Percentiles rank a stretch among this genome's conserved stretches.
Evolutionary conservation across 2,113 vertebrate species (phyloP).

Genomic region (Zeus faber): DNA sequence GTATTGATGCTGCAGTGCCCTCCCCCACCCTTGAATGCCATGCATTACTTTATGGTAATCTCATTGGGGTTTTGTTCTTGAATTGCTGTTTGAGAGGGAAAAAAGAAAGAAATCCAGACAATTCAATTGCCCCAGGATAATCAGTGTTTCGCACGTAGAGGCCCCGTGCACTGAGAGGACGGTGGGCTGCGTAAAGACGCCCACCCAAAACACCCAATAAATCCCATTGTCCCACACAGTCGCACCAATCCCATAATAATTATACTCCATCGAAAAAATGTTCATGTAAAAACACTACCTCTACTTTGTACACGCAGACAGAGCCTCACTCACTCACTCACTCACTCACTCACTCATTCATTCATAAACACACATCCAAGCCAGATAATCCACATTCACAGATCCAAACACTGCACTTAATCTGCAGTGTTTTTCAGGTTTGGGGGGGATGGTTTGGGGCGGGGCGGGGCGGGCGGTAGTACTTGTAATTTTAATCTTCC

Average conservation of each 20-base stretch:
- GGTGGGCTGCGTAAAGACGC: conserved; percentile 26
- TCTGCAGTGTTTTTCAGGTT: no score
- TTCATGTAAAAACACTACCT: conserved; percentile 54
- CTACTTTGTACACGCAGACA: conserved; percentile 38
- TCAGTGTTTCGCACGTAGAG: no score
- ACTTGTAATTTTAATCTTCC: no score
- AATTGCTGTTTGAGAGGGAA: conserved; percentile 46
- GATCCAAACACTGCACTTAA: no score
- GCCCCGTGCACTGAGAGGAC: conserved; percentile 51
- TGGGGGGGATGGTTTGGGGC: no score
- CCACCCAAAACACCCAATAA: conserved; percentile 2
- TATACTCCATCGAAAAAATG: conserved; percentile 29
- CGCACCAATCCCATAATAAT: no score
- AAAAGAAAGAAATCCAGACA: conserved; percentile 45
- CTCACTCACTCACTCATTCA: no score
- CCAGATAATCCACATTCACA: no score
- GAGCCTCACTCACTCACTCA: conserved; percentile 5
- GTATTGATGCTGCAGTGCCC: conserved; percentile 64
- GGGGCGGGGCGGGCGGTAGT: no score
- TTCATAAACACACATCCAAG: conserved; percentile 6
- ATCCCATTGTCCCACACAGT: conserved; percentile 8
- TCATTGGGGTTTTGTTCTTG: conserved; percentile 55
- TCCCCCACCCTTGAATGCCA: conserved; percentile 37
- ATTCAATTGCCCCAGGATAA: conserved; percentile 69
- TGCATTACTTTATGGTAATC: conserved; percentile 48